A percentile compares a stretch with the other conserved stretches of the same genome.
Conservation (phyloP, 1,140 invertebrate species). For the Nixonia krombeini region DNA sequence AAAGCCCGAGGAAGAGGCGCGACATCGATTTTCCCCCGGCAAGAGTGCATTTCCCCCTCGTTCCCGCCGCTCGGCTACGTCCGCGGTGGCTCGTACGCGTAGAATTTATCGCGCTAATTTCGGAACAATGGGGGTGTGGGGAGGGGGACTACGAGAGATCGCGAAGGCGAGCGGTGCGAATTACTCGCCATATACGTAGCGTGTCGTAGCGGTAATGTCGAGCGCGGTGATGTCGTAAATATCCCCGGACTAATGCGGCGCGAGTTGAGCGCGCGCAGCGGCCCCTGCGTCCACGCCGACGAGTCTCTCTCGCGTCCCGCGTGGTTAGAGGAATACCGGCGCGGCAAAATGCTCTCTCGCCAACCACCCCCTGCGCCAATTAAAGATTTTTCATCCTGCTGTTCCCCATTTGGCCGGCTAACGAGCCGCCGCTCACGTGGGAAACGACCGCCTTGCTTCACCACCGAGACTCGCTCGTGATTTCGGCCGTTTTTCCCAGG, state of each 20-base stretch:
- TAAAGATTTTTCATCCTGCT: conserved; percentile 59
- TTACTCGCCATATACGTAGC: conserved; percentile 56
- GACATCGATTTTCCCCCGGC: too few relatives aligned
- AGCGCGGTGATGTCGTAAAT: conserved; percentile 54
- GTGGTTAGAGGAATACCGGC: conserved; percentile 5
- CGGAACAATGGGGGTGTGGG: conserved; percentile 47
- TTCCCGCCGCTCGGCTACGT: conserved; percentile 7
- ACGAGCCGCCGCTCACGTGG: conserved; percentile 30
- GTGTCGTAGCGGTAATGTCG: conserved; percentile 48
- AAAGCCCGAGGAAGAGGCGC: too few relatives aligned
- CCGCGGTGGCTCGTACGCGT: not conserved
- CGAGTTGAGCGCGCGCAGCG: conserved; percentile 50
- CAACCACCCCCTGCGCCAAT: conserved; percentile 51
- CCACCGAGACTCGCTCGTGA: conserved; percentile 20
- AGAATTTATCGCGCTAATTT: conserved; percentile 61
- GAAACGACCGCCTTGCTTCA: conserved; percentile 27
- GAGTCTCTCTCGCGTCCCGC: conserved; percentile 6
- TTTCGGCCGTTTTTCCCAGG: too few relatives aligned
- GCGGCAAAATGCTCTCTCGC: not conserved
- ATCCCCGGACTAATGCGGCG: conserved; percentile 58
- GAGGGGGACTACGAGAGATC: too few relatives aligned
- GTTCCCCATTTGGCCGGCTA: conserved; percentile 57
- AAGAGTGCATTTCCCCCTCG: not conserved
- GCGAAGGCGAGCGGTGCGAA: conserved; percentile 42
- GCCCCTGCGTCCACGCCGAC: not conserved